phyloP scores from a whole-genome alignment of 2,113 vertebrate genomes.

The Sylvietta virens region DNA sequence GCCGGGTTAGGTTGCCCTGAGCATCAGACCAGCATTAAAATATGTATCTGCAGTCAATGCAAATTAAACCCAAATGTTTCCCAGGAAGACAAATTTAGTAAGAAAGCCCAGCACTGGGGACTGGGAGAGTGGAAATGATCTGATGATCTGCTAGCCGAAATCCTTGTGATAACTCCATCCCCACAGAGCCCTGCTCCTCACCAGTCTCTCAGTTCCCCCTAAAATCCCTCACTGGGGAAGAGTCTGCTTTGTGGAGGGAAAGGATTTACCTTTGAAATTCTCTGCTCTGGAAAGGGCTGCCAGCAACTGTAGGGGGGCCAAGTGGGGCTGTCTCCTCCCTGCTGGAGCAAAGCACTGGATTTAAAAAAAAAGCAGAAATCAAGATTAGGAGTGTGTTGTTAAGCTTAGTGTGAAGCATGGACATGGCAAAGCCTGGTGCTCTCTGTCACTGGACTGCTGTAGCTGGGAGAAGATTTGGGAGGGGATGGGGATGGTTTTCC shows the following conservation, averaged over 20 bases:
- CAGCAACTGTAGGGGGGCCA: neutral
- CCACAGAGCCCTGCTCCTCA: neutral
- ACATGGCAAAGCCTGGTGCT: fast-evolving
- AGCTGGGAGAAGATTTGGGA: neutral
- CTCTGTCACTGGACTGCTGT: neutral
- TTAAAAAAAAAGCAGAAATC: neutral
- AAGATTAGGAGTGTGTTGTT: neutral
- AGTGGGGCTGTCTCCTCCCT: neutral
- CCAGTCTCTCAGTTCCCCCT: neutral
- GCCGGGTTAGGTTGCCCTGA: fast-evolving
- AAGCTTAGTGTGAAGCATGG: neutral
- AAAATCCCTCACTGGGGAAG: neutral
- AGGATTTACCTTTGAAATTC: neutral
- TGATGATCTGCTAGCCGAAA: neutral
- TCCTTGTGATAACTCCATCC: fast-evolving
- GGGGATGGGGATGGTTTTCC: neutral
- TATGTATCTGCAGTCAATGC: neutral
- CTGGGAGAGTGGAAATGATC: neutral
- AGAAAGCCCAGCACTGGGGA: neutral
- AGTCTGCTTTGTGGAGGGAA: neutral
- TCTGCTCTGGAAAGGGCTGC: neutral
- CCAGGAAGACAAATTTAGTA: neutral
- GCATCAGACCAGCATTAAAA: neutral
- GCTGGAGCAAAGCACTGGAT: neutral
- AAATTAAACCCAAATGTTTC: neutral